Percentiles rank a stretch among this genome's conserved stretches.
Evolutionary conservation across 2,888 invertebrate species (phyloP).

Genomic region (Meghimatium bilineatum): DNA sequence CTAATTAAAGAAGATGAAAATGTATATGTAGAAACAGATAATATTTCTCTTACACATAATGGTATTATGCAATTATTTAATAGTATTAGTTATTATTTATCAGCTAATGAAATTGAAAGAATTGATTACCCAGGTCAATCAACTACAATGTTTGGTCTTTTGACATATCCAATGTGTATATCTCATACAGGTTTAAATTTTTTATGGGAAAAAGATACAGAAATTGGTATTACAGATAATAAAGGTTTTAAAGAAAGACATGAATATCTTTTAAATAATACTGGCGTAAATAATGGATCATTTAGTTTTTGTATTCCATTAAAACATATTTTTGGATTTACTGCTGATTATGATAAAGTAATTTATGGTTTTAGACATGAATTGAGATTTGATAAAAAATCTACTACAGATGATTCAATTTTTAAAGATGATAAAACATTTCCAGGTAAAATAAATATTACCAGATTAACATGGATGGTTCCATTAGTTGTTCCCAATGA

Average conservation of each 20-base stretch:
- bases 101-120: constrained; percentile 4
- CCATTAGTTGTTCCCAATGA: background rate
- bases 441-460: background rate
- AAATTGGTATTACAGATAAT: background rate
- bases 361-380: constrained; percentile 24
- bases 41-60: constrained; percentile 11
- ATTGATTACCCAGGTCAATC: constrained; percentile 6
- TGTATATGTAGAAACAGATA: background rate
- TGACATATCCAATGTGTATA: constrained; percentile 9
- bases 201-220: background rate
- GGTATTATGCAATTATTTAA: constrained; percentile 26
- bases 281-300: constrained; percentile 9
- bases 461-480: background rate
- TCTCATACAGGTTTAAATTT: constrained; percentile 1
- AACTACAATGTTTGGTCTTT: constrained; percentile 19
- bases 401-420: constrained; percentile 13
- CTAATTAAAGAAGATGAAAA: background rate
- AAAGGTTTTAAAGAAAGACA: constrained; percentile 9
- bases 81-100: constrained; percentile 13
- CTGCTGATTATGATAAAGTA: constrained; percentile 22
- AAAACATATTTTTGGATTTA: constrained; percentile 36
- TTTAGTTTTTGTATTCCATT: constrained; percentile 33
- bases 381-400: constrained; percentile 11
- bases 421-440: background rate
- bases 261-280: background rate